Conservation (phyloP, 2,113 vertebrate species). For the Eulemur rufifrons region DNA sequence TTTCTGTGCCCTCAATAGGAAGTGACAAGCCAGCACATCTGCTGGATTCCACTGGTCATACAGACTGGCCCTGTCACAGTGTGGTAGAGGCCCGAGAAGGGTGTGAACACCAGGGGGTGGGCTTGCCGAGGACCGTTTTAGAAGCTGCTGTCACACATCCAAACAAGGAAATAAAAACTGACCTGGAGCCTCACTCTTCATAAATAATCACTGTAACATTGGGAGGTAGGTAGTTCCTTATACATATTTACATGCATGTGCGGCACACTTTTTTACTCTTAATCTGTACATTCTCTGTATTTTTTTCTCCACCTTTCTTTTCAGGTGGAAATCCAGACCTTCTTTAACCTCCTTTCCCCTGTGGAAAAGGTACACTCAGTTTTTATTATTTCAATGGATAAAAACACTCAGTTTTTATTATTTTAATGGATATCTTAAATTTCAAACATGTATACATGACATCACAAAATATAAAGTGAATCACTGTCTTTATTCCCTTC, state of each 20-base stretch:
- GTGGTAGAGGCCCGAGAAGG: neutral
- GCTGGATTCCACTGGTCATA: neutral
- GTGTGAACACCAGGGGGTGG: neutral
- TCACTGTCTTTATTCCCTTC: neutral
- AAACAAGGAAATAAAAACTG: neutral
- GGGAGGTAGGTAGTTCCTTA: neutral
- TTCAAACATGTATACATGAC: neutral
- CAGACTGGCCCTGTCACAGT: neutral
- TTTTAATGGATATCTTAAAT: neutral
- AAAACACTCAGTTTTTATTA: neutral
- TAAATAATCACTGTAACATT: neutral
- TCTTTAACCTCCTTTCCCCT: neutral
- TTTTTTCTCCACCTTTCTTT: neutral
- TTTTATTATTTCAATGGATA: neutral
- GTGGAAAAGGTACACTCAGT: neutral
- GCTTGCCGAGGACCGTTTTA: neutral
- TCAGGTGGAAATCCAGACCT: neutral
- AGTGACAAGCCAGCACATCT: rapidly evolving
- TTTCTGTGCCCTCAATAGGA: neutral
- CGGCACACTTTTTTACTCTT: neutral
- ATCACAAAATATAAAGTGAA: neutral
- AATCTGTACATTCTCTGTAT: neutral
- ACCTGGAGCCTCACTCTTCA: neutral
- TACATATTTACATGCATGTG: too few relatives aligned
- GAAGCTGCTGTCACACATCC: neutral